A percentile compares a stretch with the other conserved stretches of the same genome.
phyloP scores from a whole-genome alignment of 1,140 invertebrate genomes.

The Cyclina sinensis region DNA sequence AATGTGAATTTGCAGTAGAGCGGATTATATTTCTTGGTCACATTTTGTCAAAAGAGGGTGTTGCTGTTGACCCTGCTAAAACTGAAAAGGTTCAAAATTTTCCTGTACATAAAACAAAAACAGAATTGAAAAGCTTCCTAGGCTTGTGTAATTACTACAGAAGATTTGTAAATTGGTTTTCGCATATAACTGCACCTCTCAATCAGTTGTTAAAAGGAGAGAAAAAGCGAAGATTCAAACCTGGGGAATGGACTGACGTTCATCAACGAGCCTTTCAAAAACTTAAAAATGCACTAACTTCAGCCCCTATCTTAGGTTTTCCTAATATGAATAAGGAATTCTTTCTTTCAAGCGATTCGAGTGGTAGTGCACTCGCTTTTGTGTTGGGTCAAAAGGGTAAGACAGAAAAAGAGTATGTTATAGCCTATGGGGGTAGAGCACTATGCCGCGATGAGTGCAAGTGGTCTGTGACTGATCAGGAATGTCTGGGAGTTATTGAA shows the following conservation, averaged over 20 bases:
- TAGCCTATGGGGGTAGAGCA: constrained; percentile 81
- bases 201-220: constrained; percentile 77
- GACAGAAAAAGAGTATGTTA: constrained; percentile 59
- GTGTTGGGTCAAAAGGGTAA: constrained; percentile 69
- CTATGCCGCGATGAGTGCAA: constrained; percentile 74
- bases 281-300: constrained; percentile 69
- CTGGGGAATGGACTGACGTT: constrained; percentile 69
- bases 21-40: constrained; percentile 72
- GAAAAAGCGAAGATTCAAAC: constrained; percentile 81
- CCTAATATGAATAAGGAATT: constrained; percentile 71
- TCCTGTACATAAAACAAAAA: constrained; percentile 76
- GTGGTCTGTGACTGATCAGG: constrained; percentile 61
- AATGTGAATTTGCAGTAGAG: constrained; percentile 69
- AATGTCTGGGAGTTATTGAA: constrained; percentile 68
- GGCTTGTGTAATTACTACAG: constrained; percentile 86
- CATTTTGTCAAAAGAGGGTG: constrained; percentile 70
- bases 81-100: constrained; percentile 54
- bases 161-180: constrained; percentile 82
- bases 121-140: constrained; percentile 86
- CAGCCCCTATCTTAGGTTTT: constrained; percentile 69
- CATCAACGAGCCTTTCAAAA: constrained; percentile 71
- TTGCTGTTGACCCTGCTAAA: constrained; percentile 66
- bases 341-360: constrained; percentile 73
- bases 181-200: constrained; percentile 82
- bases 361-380: constrained; percentile 63